Evolutionary conservation across 2,888 invertebrate genomes (phyloP), one percentile per base, ranked within the genome.

Genomic region (Melitaea athalia): DNA sequence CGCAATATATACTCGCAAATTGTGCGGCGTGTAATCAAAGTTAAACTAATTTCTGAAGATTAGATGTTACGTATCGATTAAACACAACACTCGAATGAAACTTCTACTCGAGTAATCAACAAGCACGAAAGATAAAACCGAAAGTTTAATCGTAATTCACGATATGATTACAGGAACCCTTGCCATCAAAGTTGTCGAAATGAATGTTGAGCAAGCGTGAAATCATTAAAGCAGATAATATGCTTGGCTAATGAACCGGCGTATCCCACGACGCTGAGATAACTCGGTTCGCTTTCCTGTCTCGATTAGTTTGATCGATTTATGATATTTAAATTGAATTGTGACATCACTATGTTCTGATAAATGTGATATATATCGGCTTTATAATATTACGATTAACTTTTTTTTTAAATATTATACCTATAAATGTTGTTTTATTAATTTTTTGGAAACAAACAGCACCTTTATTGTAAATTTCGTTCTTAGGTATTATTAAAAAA

Each of bases 181-280:
- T 75, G 70, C 81, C 80, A 85, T 85, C 83, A 74, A 78, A 81
- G 74, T 81, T 80, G 74, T 78, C 77, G 76, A 77, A 79, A 79
- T 77, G 79, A 79, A 70, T 73, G 76, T 75, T 81, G 81, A 82
- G 83, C 83, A 83, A 84, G 84, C 85, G 86, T 85, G 84, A 89
- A 89, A 88, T 88, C 86, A 86, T 89, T 85, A 87, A 83, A 81
- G 82, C 81, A 81, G 79, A 87, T 89, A 88, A 88, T 88, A 85
- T 78, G 81, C 82, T 85, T 77, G 79, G 80, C 83, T 89, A 89
- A 90, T 88, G 85, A 88, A 88, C 81, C 81, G 76, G 74, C 74
- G 76, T 77, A 78, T 78, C 78, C 76, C 73, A 69, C 67, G 72
- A 38, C 38, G 59, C 84, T 77, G 77, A 67, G 76, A 77, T 76